Base-by-base conservation (phyloP, 2,888 invertebrate genomes). In the Reticulitermes lucifugus region DNA sequence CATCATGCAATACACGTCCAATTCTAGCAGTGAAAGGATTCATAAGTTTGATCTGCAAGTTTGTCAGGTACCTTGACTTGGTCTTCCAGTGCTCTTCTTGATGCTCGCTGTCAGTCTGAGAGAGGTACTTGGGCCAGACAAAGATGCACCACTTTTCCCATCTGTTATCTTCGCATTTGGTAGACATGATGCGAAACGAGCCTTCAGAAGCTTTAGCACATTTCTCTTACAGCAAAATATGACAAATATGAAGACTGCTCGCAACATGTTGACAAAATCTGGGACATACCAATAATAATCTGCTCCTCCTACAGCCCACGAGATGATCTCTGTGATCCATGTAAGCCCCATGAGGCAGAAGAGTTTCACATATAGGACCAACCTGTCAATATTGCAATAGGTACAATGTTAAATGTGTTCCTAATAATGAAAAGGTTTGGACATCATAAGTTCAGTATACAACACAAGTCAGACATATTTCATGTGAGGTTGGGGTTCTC, bases 301-400 rank as follows among this genome's bases (percentile, higher is more conserved):
- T 9, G 88, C 88, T 10, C 88, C 88, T 4, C 88, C 88, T 14
- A 88, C 87, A 35, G 88, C 84, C 88, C 89, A 89, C 2, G 89
- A 89, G 43, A 89, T 87, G 60, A 90, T 86, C 86, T 90, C 89
- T 25, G 88, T 88, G 46, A 89, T 88, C 89, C 89, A 90, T 1
- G 89, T 89, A 6, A 89, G 85, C 0, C 90, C 90, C 89, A 89
- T 89, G 51, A 90, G 87, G 29, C 88, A 86, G 85, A 89, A 90
- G 79, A 90, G 86, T 86, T 90, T 90, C 82, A 89, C 77, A 85
- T 89, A 89, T 55, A 89, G 86, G 41, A 85, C 59, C 83, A 87
- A 73, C 46, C 86, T 87, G 86, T n/a, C 46, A 60, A 60, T 21
- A 80, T 25, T 0, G 35, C 18, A 55, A 4, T 55, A 55, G 14